A percentile compares a stretch with the other conserved stretches of the same genome.
phyloP scores from a whole-genome alignment of 2,797 vertebrate genomes.

The Notolepis coatsorum region DNA sequence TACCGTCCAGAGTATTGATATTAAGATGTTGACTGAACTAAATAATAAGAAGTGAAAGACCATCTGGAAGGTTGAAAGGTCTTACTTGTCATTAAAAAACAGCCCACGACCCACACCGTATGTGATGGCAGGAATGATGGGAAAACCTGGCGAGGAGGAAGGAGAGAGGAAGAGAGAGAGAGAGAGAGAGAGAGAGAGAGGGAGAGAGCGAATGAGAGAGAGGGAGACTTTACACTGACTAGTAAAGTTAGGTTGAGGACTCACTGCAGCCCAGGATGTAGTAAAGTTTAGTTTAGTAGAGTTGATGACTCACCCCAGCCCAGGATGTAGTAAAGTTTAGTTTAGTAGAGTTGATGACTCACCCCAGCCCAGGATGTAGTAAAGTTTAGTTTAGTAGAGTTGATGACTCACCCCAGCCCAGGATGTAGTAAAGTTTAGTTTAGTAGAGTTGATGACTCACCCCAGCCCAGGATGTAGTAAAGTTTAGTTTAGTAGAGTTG shows the following conservation, averaged over 20 bases:
- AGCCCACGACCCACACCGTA: constrained; percentile 76
- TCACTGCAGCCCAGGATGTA: constrained; percentile 86
- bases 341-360: too few species aligned
- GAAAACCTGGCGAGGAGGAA: constrained; percentile 74
- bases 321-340: constrained; percentile 85
- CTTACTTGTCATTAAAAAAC: constrained; percentile 81
- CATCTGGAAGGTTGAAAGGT: not conserved
- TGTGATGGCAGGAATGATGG: constrained; percentile 76
- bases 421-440: constrained; percentile 84
- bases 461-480: constrained; percentile 87
- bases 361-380: constrained; percentile 87
- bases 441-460: too few species aligned
- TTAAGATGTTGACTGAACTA: too few species aligned
- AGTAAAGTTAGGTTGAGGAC: too few species aligned
- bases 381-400: too few species aligned
- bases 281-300: too few species aligned
- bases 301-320: constrained; percentile 86
- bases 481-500: too few species aligned
- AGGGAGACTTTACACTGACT: too few species aligned
- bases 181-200: not conserved
- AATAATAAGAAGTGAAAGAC: not conserved
- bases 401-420: constrained; percentile 86
- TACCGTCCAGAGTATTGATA: too few species aligned
- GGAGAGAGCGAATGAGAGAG: not conserved
- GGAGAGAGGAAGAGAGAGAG: constrained; percentile 10